Base-by-base conservation (phyloP, 2,113 vertebrate species). In the Lethenteron camtschaticum region DNA sequence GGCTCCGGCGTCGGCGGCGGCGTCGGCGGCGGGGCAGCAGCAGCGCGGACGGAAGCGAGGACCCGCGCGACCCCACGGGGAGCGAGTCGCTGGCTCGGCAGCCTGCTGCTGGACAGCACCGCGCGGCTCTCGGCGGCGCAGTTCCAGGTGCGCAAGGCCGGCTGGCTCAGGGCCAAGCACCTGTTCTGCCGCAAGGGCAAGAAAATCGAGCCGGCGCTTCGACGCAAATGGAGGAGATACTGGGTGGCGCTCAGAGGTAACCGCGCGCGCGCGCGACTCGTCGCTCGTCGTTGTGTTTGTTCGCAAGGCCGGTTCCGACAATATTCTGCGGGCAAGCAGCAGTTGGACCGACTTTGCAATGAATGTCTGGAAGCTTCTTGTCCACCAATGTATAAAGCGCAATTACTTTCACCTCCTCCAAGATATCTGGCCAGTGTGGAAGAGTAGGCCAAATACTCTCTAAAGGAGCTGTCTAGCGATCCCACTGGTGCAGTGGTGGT, bases 161-260 rank as follows among this genome's bases (percentile, higher is more conserved):
- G 94, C 1, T 91, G 88, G 88, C 85, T 99, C 58, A 90, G 85
- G 76, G 96, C 96, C 77, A 99, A 96, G 73, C 87, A 89, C 10
- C 79, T 99, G 0, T 77, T 96, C 75, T 89, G 87, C 75, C 88
- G 92, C 79, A 96, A 96, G 75, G 92, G 95, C 74, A 85, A 86
- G 75, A 99, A 94, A 74, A 83, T 96, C 76, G 92, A 96, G 76
- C 78, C 95, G 74, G 86, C 91, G 74, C 81, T 82, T 3, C 82
- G 90, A 2, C 83, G 87, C 73, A 91, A 85, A 70, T 99, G 94
- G 94, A 96, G 85, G 73, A 88, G 94, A 69, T 96, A 89, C 77
- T 99, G 94, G 94, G 85, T 94, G 69, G 95, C 87, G 0, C 82
- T 99, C 59, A 99, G 96, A 87, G 94, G 94, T 95, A 77, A 77